These are phyloP conservation scores for Drosophila ambigua DNA, from an alignment of 1,140 invertebrate species.

Conservation along the genomic window DNA sequence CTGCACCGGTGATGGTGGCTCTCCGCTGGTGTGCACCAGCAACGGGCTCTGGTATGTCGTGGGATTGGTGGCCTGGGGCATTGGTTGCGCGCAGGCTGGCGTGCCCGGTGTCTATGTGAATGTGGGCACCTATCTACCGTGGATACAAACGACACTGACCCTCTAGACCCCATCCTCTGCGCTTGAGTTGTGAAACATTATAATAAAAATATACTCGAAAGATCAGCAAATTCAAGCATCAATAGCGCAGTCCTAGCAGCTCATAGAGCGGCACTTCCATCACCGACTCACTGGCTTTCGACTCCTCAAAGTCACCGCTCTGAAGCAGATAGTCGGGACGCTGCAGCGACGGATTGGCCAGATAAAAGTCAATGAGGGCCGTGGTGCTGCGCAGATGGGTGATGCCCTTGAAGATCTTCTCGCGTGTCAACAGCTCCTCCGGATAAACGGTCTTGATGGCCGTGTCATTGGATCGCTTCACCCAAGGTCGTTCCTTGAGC, in stretches of 20 bases:
- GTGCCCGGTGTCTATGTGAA: conserved; percentile 90
- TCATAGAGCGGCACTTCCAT: conserved; percentile 74
- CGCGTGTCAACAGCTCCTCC: conserved; percentile 67
- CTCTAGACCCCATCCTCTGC: conserved; percentile 16
- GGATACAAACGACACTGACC: conserved; percentile 85
- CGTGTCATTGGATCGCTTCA: conserved; percentile 52
- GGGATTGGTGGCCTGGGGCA: conserved; percentile 91
- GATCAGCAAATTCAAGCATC: neutral
- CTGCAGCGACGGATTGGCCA: conserved; percentile 57
- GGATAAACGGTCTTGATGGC: conserved; percentile 72
- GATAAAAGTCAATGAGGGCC: conserved; percentile 68
- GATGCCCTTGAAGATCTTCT: conserved; percentile 79
- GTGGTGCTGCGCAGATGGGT: conserved; percentile 76
- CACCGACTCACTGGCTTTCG: conserved; percentile 38
- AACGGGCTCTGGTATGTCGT: conserved; percentile 86
- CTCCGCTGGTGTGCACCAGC: conserved; percentile 88
- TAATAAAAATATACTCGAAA: neutral
- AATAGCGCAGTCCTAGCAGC: conserved; percentile 63
- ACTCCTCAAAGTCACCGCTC: conserved; percentile 62
- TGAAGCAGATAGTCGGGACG: conserved; percentile 67
- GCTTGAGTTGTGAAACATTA: too few species aligned
- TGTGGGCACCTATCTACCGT: conserved; percentile 86
- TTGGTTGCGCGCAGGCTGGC: conserved; percentile 87
- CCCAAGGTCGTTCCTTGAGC: conserved; percentile 67
- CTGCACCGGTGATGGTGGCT: conserved; percentile 91